A percentile compares a stretch with the other conserved stretches of the same genome.
Evolutionary conservation across 2,113 vertebrate genomes (phyloP).

Genomic region (Conger conger): DNA sequence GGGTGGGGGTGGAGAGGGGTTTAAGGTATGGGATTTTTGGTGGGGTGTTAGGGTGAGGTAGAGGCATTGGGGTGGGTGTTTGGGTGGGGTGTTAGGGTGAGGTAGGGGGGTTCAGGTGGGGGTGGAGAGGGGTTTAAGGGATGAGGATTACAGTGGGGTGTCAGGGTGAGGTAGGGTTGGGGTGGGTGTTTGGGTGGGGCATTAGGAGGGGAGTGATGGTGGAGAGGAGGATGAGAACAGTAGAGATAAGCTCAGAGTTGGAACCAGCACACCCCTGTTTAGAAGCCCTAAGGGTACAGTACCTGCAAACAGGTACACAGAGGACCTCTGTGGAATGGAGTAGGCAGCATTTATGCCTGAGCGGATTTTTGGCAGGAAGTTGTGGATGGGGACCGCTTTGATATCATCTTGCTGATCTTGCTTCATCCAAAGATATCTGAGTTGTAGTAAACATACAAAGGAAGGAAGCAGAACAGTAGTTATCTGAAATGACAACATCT

Average conservation of each 20-base stretch:
- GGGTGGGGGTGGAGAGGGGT: not conserved
- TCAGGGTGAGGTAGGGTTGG: not conserved
- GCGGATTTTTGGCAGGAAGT: constrained; percentile 71
- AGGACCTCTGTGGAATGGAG: constrained; percentile 62
- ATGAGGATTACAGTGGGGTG: not conserved
- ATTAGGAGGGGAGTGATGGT: not conserved
- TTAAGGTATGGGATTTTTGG: too few species aligned
- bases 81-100: too few species aligned
- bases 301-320: constrained; percentile 70
- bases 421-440: constrained; percentile 74
- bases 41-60: too few species aligned
- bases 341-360: constrained; percentile 69
- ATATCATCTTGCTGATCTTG: constrained; percentile 58
- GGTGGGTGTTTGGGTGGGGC: not conserved
- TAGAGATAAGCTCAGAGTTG: not conserved
- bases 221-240: not conserved
- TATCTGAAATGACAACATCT: not conserved
- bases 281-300: constrained; percentile 43
- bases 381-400: constrained; percentile 69
- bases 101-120: too few species aligned
- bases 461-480: constrained; percentile 1
- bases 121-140: not conserved
- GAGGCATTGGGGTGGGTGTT: too few species aligned
- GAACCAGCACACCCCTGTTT: not conserved
- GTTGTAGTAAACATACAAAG: not conserved